Base-by-base conservation (phyloP, 2,888 invertebrate genomes). In the Isotomurus palustris region DNA sequence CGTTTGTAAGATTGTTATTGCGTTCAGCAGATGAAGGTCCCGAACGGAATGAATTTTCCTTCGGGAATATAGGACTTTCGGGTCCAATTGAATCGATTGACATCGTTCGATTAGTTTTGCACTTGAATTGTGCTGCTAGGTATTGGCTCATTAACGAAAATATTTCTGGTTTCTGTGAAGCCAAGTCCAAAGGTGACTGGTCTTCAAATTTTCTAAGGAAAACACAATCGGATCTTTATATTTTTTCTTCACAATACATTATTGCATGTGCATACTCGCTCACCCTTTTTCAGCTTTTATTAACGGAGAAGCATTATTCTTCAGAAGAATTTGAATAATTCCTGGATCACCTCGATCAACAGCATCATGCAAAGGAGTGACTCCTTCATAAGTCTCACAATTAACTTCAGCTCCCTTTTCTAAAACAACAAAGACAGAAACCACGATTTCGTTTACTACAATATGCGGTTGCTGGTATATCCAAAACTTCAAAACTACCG, bases 311-410 rank as follows among this genome's bases (percentile, higher is more conserved):
- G 82, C 82, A 57, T 82, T 82, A 67, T 76, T 74, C 50, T 77
- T 75, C 32, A 84, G 72, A 19, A 84, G 72, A 64, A 78, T 76
- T 71, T 79, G 76, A 38, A 82, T 78, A 64, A 83, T 78, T 12
- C 75, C 75, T 51, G 75, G 72, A 71, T 81, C 78, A 1, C 79
- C 81, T 56, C 82, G 76, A 63, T 75, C 76, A 2, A 83, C 79
- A 36, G 83, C 83, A 72, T 84, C 83, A 68, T 83, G 82, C 38
- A 84, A 72, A 2, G 84, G 81, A 2, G 82, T 82, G 24, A 80
- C 80, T 3, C 83, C 82, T 67, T 79, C 78, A 8, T 76, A 76
- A 73, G 83, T 84, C 61, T 78, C 75, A 29, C 78, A 74, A 74
- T 83, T 81, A 14, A 82, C 78, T 68, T 80, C 76, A 1, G 82